Evolutionary conservation across 2,888 invertebrate species (phyloP).

Genomic region (Zelleria hepariella): DNA sequence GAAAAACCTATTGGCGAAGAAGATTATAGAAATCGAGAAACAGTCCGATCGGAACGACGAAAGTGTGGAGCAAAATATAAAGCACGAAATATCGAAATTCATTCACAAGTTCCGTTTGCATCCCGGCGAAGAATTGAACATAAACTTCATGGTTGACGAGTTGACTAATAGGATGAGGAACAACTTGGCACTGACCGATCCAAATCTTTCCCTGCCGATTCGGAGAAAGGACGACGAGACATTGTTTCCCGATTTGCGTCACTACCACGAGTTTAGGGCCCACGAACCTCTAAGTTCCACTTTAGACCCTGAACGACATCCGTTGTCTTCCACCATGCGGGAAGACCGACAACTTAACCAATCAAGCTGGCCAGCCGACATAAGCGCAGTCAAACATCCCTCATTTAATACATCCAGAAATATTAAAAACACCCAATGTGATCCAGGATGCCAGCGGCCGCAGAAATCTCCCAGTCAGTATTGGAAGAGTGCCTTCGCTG

Average conservation of each 20-base stretch:
- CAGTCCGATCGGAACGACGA: not conserved
- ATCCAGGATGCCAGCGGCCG: not conserved
- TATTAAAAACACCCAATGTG: not conserved
- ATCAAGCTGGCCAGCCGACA: not conserved
- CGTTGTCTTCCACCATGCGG: not conserved
- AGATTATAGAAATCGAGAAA: not conserved
- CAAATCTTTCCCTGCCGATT: not conserved
- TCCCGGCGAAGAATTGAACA: conserved; percentile 23
- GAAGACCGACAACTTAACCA: not conserved
- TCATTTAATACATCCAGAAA: not conserved
- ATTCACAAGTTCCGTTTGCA: conserved; percentile 23
- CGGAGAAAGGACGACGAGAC: not conserved
- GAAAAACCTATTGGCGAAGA: not conserved
- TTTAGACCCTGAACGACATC: not conserved
- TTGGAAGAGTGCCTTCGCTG: not conserved
- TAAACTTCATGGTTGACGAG: conserved; percentile 29
- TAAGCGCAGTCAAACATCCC: not conserved
- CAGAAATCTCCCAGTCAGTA: not conserved
- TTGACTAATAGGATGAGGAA: conserved; percentile 26
- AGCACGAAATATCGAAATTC: conserved; percentile 20
- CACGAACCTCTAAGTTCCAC: not conserved
- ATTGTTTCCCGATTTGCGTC: not conserved
- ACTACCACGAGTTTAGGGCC: not conserved
- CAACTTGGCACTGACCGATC: conserved; percentile 9
- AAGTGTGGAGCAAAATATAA: not conserved